These are phyloP conservation scores for Tinea semifulvella DNA, from an alignment of 2,888 invertebrate genomes.

Conservation along the genomic window DNA sequence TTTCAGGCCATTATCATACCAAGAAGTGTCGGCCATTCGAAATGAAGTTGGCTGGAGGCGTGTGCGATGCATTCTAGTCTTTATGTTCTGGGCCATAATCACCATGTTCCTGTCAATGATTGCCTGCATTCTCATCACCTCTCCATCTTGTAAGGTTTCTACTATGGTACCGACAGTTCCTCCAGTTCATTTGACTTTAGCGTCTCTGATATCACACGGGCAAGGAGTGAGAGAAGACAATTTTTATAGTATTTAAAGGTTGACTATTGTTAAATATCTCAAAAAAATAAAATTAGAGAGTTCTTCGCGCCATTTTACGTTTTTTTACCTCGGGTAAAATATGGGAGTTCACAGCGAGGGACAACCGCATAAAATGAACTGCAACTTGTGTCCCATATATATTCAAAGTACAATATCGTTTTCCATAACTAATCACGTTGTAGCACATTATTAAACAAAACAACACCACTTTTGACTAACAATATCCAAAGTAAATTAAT, in stretches of 20 bases:
- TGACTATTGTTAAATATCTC: not conserved
- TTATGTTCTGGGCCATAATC: constrained; percentile 58
- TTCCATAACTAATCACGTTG: no score
- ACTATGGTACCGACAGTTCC: constrained; percentile 28
- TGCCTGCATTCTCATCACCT: constrained; percentile 37
- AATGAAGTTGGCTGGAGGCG: constrained; percentile 59
- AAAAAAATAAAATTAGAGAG: not conserved
- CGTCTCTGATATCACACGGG: constrained; percentile 28
- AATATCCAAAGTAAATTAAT: no score
- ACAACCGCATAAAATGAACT: no score
- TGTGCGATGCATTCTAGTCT: constrained; percentile 43
- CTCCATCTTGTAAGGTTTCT: constrained; percentile 26
- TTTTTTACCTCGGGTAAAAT: no score
- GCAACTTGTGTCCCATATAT: no score
- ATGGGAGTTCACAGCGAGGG: no score
- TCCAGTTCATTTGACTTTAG: constrained; percentile 36
- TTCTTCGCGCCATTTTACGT: no score
- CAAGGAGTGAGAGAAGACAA: not conserved
- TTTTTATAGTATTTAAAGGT: constrained; percentile 4
- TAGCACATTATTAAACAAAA: no score
- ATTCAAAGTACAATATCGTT: no score
- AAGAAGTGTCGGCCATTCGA: constrained; percentile 52
- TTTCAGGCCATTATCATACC: constrained; percentile 48
- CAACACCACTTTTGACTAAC: no score
- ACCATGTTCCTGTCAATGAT: constrained; percentile 51